Conservation (phyloP, 2,797 vertebrate species). For the Eulemur coronatus region DNA sequence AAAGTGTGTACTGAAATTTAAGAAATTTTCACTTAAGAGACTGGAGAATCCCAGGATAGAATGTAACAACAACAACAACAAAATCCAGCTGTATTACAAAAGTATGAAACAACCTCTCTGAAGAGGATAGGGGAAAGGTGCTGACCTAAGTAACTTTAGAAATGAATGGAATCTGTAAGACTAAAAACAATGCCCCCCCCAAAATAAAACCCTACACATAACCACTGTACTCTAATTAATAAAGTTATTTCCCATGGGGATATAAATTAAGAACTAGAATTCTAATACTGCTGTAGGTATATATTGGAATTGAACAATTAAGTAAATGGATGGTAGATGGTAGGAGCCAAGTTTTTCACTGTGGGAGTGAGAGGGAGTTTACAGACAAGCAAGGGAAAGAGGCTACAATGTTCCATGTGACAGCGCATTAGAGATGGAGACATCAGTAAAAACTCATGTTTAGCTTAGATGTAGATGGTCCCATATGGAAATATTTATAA, state of each 20-base stretch:
- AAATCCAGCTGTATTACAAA: neutral
- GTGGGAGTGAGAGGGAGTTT: no score
- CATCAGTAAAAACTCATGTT: neutral
- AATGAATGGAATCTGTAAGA: neutral
- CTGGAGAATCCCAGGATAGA: neutral
- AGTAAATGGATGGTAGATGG: no score
- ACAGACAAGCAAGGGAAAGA: neutral
- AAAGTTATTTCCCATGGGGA: neutral
- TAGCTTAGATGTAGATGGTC: neutral
- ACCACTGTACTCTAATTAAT: neutral
- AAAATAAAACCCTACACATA: neutral
- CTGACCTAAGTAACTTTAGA: neutral
- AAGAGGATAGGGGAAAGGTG: neutral
- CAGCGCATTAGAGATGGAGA: neutral
- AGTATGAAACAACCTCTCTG: neutral
- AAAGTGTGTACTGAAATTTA: neutral
- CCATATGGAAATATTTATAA: neutral
- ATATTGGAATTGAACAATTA: no score
- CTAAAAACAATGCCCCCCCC: neutral
- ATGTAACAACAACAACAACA: neutral
- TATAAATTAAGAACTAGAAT: neutral
- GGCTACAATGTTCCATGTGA: neutral
- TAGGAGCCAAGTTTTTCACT: neutral
- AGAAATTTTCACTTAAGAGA: neutral
- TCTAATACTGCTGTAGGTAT: no score